Evolutionary conservation across 1,140 invertebrate genomes (phyloP).

Genomic region (Elymnias hypermnestra): DNA sequence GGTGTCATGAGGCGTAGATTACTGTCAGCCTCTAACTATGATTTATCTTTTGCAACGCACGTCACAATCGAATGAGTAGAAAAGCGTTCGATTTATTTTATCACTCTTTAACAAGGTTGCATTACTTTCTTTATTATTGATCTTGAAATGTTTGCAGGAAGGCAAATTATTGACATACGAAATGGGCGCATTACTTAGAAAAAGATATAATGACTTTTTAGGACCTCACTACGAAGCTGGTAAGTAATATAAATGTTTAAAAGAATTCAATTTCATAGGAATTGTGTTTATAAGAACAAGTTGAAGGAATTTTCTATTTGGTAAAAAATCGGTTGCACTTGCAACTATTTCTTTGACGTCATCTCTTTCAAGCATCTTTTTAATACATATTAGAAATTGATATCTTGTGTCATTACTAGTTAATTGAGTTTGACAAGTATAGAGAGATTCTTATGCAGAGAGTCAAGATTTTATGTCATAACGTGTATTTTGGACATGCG

Average conservation of each 20-base stretch:
- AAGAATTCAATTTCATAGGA: too few species aligned
- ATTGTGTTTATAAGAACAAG: background rate
- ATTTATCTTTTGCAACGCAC: slow-evolving; percentile 50
- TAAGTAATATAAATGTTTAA: slow-evolving; percentile 16
- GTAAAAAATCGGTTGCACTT: too few species aligned
- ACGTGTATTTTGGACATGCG: too few species aligned
- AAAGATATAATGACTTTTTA: slow-evolving; percentile 76
- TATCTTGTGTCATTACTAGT: too few species aligned
- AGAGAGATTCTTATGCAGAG: too few species aligned
- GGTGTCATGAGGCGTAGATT: slow-evolving; percentile 48
- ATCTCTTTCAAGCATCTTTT: too few species aligned
- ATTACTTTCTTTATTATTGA: background rate
- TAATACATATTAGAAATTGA: too few species aligned
- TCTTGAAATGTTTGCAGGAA: slow-evolving; percentile 54
- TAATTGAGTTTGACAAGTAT: too few species aligned
- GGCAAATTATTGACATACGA: slow-evolving; percentile 78
- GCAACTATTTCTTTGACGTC: too few species aligned
- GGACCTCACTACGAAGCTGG: slow-evolving; percentile 75
- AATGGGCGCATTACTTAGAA: slow-evolving; percentile 77
- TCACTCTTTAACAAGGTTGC: slow-evolving; percentile 4
- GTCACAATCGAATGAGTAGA: slow-evolving; percentile 28
- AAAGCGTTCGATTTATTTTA: slow-evolving; percentile 19
- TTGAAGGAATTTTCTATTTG: too few species aligned
- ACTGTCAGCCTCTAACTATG: slow-evolving; percentile 58
- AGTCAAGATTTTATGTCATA: too few species aligned